phyloP scores from a whole-genome alignment of 2,797 vertebrate genomes.

The Malurus leucopterus region DNA sequence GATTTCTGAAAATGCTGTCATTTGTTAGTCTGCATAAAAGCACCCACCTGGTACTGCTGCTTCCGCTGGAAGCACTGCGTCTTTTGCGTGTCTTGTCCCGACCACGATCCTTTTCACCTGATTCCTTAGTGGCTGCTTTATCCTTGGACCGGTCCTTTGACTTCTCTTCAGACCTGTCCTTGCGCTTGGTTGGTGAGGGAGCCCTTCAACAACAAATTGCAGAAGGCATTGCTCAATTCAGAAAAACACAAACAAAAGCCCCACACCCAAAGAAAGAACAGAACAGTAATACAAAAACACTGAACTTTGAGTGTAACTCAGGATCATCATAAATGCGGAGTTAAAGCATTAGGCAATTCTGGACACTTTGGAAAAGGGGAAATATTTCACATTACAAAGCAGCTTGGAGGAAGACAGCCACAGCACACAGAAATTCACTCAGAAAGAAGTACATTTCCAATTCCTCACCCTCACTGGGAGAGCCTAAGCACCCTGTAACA shows the following conservation, averaged over 20 bases:
- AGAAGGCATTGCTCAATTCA: neutral
- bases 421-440: neutral
- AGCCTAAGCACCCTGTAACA: neutral
- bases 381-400: neutral
- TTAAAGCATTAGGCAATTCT: neutral
- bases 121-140: conserved; percentile 85
- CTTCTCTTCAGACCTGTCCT: conserved; percentile 91
- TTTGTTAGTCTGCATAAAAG: neutral
- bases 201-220: conserved; percentile 75
- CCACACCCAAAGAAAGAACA: neutral
- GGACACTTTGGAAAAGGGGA: neutral
- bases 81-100: conserved; percentile 89
- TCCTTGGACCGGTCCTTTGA: conserved; percentile 90
- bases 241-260: neutral
- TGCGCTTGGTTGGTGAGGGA: conserved; percentile 92
- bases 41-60: conserved; percentile 88
- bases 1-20: neutral
- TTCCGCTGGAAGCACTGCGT: conserved; percentile 91
- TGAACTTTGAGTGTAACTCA: neutral
- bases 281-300: neutral
- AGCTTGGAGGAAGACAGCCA: neutral
- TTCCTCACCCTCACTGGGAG: neutral
- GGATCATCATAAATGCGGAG: neutral
- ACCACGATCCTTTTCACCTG: conserved; percentile 87
- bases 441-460: neutral